These are phyloP conservation scores for Thymelicus acteon DNA, from an alignment of 2,888 invertebrate species.

Conservation along the genomic window DNA sequence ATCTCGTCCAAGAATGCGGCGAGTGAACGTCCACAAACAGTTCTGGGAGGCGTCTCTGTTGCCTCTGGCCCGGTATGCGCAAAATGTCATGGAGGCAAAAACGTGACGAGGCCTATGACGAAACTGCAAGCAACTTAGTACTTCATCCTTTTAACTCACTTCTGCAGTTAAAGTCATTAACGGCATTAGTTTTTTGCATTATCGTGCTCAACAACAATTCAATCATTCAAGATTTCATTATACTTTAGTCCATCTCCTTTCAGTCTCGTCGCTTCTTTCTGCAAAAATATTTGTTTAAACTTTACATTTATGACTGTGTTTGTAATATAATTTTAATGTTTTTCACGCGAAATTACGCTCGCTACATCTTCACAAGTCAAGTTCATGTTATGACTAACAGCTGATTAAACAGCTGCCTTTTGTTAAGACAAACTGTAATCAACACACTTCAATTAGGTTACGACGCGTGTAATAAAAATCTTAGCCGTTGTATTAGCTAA, in stretches of 20 bases:
- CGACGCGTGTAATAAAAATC: not conserved
- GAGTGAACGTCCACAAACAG: constrained; percentile 67
- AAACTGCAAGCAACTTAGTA: constrained; percentile 36
- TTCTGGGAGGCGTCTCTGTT: constrained; percentile 42
- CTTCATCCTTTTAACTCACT: not conserved
- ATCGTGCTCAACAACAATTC: not conserved
- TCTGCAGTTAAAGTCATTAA: constrained; percentile 8
- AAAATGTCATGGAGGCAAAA: constrained; percentile 75
- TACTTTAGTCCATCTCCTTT: not conserved
- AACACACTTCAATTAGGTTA: constrained; percentile 10
- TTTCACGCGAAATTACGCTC: constrained; percentile 3
- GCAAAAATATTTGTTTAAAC: not conserved
- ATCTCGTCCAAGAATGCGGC: constrained; percentile 64
- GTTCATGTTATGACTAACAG: constrained; percentile 21
- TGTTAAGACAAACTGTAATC: constrained; percentile 15
- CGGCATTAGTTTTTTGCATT: constrained; percentile 8
- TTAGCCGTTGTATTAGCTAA: not conserved
- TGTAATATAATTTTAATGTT: constrained; percentile 5
- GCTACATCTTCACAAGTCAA: constrained; percentile 16
- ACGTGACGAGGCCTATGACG: constrained; percentile 54
- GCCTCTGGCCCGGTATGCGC: constrained; percentile 51
- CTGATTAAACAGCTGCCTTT: constrained; percentile 26
- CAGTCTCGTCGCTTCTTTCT: not conserved
- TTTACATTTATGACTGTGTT: not conserved
- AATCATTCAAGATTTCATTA: constrained; percentile 1